Evolutionary conservation across 2,888 invertebrate species (phyloP), one percentile per base, ranked within the genome.

Genomic region (Drosophila aldrichi): DNA sequence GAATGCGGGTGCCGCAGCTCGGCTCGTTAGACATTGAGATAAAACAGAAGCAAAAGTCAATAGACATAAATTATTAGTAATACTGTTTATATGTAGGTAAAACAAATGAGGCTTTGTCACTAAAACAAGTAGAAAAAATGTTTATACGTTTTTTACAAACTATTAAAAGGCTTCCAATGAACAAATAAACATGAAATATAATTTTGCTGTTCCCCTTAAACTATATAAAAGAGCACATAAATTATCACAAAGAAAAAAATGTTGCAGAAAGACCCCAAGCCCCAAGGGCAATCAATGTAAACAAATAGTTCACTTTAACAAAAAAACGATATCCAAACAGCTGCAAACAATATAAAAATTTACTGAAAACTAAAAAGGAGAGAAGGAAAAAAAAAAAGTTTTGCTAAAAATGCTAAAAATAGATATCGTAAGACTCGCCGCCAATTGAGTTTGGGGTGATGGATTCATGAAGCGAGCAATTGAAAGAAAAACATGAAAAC

Each of bases 221-320:
- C 34, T 36, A 44, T 36, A 60, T 41, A 29, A n/a, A 44, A 36
- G 44, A 44, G 14, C 46, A 29, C 16, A 34, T 8, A 44, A 29
- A 38, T 29, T 38, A 40, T 16, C 14, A 32, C 25, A 22, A n/a
- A n/a, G 3, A 4, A 10, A 0, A 49, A 12, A 29, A 9, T 4
- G 9, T 12, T 7, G 12, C 14, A 34, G 29, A 65, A 38, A 52
- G 40, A 25, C 48, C 48, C 29, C 29, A 52, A 52, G 20, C 20
- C 34, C 32, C 57, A 32, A 48, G 44, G 40, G 34, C 41, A 69
- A 6, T 20, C 41, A 69, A 6, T 20, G 16, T 75, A 75, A 65
- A 74, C 74, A 70, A 64, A 70, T 16, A 36, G 10, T 69, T 74
- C 9, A 22, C 32, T 38, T 25, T 44, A 58, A 58, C 43, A 22